phyloP scores from a whole-genome alignment of 2,888 invertebrate genomes.

The Melieria crassipennis region DNA sequence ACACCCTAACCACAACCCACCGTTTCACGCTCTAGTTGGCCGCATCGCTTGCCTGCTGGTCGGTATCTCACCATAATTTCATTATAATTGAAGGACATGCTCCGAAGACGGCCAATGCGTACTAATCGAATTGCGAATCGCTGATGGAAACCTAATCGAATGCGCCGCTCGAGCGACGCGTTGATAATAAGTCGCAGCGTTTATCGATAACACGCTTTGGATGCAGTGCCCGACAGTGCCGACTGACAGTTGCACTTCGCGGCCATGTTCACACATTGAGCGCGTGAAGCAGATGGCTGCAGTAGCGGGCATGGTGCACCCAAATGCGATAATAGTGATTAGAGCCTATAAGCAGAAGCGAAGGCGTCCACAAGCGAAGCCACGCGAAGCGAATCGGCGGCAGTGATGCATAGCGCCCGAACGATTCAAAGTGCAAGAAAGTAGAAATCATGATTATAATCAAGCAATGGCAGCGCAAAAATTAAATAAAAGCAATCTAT shows the following conservation, averaged over 20 bases:
- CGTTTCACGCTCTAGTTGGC: constrained; percentile 18
- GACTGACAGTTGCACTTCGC: too few relatives aligned
- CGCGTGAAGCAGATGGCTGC: background rate
- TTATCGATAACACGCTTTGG: constrained; percentile 11
- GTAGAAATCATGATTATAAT: constrained; percentile 38
- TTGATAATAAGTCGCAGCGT: constrained; percentile 20
- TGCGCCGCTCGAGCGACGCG: background rate
- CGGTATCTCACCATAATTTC: constrained; percentile 18
- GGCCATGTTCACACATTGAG: constrained; percentile 32
- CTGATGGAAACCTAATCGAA: constrained; percentile 34
- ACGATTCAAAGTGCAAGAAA: constrained; percentile 37
- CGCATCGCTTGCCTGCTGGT: constrained; percentile 1
- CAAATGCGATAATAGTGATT: constrained; percentile 38
- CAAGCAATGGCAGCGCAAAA: constrained; percentile 23
- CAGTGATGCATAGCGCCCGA: constrained; percentile 40
- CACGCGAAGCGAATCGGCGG: background rate
- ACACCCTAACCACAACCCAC: background rate
- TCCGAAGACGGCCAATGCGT: constrained; percentile 19
- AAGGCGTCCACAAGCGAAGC: background rate
- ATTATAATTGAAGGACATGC: constrained; percentile 31
- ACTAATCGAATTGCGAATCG: constrained; percentile 23
- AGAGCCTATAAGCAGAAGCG: constrained; percentile 28
- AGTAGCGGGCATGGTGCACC: too few relatives aligned
- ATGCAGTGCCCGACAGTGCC: background rate
- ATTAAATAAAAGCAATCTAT: too few relatives aligned